A percentile compares a stretch with the other conserved stretches of the same genome.
These are phyloP conservation scores for Eristalis tenax DNA, from an alignment of 2,888 invertebrate species.

Conservation along the genomic window DNA sequence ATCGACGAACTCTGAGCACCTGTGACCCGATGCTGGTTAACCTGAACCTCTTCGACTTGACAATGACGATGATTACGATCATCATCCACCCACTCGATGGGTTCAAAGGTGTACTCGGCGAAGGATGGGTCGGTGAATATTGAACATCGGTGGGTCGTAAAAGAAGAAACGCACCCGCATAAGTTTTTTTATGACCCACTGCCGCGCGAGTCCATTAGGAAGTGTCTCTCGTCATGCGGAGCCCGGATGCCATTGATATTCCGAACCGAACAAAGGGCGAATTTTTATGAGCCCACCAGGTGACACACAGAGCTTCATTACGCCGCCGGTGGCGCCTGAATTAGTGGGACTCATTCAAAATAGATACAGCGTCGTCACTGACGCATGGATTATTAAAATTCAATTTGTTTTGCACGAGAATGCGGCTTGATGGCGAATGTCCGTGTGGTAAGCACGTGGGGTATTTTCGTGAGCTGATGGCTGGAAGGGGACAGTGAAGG, in stretches of 20 bases:
- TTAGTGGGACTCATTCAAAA: conserved; percentile 51
- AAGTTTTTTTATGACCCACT: conserved; percentile 63
- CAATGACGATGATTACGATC: conserved; percentile 50
- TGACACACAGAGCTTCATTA: conserved; percentile 18
- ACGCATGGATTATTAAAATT: conserved; percentile 67
- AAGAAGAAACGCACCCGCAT: conserved; percentile 51
- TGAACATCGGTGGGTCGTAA: conserved; percentile 69
- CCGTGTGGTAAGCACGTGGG: not conserved
- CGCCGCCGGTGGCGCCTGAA: not conserved
- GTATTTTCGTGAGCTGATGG: not conserved
- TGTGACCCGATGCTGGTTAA: conserved; percentile 34
- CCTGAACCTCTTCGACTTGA: conserved; percentile 27
- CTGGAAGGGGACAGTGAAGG: too few species aligned
- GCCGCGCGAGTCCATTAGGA: not conserved
- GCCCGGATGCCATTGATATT: conserved; percentile 1
- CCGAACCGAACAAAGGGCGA: not conserved
- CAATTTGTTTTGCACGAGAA: conserved; percentile 41
- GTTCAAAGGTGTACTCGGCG: not conserved
- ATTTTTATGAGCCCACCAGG: conserved; percentile 42
- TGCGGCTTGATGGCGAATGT: not conserved
- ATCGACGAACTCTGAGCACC: conserved; percentile 47
- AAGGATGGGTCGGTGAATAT: conserved; percentile 44
- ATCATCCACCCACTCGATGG: conserved; percentile 1
- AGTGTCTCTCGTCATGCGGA: not conserved
- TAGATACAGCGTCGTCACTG: conserved; percentile 45